Evolutionary conservation across 2,888 invertebrate species (phyloP), one percentile per base, ranked within the genome.

Genomic region (Plagiodera versicolora): DNA sequence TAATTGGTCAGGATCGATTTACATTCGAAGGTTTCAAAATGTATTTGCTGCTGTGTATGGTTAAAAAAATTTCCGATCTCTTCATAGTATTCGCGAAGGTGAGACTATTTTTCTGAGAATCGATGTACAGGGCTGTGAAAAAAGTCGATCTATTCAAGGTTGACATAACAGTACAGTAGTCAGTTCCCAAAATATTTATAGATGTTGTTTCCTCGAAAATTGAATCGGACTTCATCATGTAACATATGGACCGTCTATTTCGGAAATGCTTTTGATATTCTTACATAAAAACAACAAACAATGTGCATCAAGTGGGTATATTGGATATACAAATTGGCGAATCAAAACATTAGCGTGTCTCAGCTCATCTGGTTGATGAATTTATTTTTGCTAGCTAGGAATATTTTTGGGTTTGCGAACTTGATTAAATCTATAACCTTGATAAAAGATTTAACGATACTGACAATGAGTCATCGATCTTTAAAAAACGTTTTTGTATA

Each of bases 1-100:
- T 51, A 35, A 30, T 30, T 32, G 35, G 39, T 28, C 28, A 24
- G 39, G 39, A 39, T 39, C 39, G 39, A 39, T 39, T 39, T 53
- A 39, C 17, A 35, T 52, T 17, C 10, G 53, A 44, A 53, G 45
- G 39, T 39, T 14, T 39, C 39, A 14, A 39, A 39, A 14, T 39
- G 39, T 39, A 14, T 39, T 14, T 39, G 11, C 14, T 4, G n/a
- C 39, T 39, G 39, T 39, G 39, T 39, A 10, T 39, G 39, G 39
- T 39, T 3, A 39, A 39, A 39, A 39, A 39, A 10, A 39, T n/a
- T 39, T n/a, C 11, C 2, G n/a, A 6, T 14, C 39, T 39, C 39
- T n/a, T 14, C 39, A 39, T 39, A 39, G 39, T 11, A 39, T 10
- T 32, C 2, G 32, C 32, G 32, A 32, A 32, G 32, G 32, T 32